Evolutionary conservation across 2,888 invertebrate genomes (phyloP).

Genomic region (Drosophila barbarae): DNA sequence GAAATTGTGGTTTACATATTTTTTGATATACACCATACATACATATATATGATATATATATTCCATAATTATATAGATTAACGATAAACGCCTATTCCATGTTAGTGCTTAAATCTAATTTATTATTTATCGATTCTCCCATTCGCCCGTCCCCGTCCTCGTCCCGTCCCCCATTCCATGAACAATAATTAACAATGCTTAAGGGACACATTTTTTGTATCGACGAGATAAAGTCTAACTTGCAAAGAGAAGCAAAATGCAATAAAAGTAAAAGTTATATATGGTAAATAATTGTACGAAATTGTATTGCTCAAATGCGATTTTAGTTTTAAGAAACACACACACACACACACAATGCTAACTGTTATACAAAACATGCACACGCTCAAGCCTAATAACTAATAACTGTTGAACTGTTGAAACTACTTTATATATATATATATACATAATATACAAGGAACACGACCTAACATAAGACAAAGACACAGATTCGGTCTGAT

Average conservation of each 20-base stretch:
- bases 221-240: slow-evolving; percentile 64
- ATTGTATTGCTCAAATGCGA: slow-evolving; percentile 59
- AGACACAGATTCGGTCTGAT: slow-evolving; percentile 20
- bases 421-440: slow-evolving; percentile 51
- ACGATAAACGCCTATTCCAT: slow-evolving; percentile 53
- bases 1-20: slow-evolving; percentile 40
- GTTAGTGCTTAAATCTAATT: slow-evolving; percentile 73
- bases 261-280: slow-evolving; percentile 15
- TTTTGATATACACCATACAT: slow-evolving; percentile 38
- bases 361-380: slow-evolving; percentile 39
- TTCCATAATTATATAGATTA: slow-evolving; percentile 39
- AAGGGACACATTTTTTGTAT: slow-evolving; percentile 30
- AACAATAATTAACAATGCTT: slow-evolving; percentile 23
- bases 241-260: slow-evolving; percentile 21
- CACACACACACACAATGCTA: slow-evolving; percentile 22
- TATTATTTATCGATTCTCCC: slow-evolving; percentile 46
- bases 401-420: slow-evolving; percentile 58
- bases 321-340: slow-evolving; percentile 53
- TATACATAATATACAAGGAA: slow-evolving; percentile 8
- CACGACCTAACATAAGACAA: slow-evolving; percentile 10
- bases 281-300: slow-evolving; percentile 9
- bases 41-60: slow-evolving; percentile 36
- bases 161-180: slow-evolving; percentile 22
- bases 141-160: slow-evolving; percentile 2
- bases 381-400: slow-evolving; percentile 37